phyloP scores from a whole-genome alignment of 2,797 vertebrate genomes.

The Sphaeramia orbicularis region DNA sequence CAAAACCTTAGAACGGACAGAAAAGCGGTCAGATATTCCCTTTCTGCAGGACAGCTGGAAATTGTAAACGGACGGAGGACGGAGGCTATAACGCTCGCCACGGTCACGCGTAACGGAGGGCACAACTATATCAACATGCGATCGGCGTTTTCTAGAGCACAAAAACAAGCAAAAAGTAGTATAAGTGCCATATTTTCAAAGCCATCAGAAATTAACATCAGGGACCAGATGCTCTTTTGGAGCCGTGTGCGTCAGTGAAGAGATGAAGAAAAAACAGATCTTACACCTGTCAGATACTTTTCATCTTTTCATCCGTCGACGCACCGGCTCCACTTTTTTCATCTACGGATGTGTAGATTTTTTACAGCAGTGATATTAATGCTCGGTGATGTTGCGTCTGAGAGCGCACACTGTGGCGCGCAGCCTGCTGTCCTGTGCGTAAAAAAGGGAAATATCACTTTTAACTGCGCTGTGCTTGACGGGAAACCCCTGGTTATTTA shows the following conservation, averaged over 20 bases:
- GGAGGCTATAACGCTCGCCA: too few species aligned
- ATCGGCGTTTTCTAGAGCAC: constrained; percentile 5
- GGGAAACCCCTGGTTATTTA: constrained; percentile 51
- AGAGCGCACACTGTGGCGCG: constrained; percentile 8
- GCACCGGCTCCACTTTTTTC: constrained; percentile 10
- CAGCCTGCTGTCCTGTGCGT: constrained; percentile 47
- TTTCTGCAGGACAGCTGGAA: constrained; percentile 62
- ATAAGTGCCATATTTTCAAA: constrained; percentile 48
- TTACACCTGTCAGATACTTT: background rate
- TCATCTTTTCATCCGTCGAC: constrained; percentile 42
- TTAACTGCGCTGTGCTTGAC: constrained; percentile 55
- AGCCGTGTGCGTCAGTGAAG: constrained; percentile 14
- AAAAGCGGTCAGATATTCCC: constrained; percentile 31
- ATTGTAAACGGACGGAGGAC: background rate
- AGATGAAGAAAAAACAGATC: background rate
- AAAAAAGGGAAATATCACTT: constrained; percentile 46
- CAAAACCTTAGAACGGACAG: constrained; percentile 54
- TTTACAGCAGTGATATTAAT: constrained; percentile 4
- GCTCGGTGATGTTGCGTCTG: constrained; percentile 3
- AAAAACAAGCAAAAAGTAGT: constrained; percentile 2
- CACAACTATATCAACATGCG: background rate
- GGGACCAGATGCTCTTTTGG: constrained; percentile 36
- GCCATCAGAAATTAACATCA: constrained; percentile 38
- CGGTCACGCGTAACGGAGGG: background rate
- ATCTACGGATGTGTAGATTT: background rate